phyloP scores from a whole-genome alignment of 1,140 invertebrate species.

The Apis florea region DNA sequence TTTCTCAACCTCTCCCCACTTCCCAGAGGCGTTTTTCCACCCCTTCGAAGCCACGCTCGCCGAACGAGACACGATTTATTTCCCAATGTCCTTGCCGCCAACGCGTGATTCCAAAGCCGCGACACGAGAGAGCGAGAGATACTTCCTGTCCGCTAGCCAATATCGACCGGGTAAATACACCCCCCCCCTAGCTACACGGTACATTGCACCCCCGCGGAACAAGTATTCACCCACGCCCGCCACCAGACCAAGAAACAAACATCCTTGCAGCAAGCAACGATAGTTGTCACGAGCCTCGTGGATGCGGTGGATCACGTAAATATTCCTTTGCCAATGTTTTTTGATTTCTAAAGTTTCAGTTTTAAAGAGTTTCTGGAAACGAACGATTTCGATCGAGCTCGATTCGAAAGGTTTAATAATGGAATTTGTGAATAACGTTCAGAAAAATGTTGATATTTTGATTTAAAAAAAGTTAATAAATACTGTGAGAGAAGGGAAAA shows the following conservation, averaged over 20 bases:
- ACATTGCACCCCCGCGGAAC: conserved; percentile 38
- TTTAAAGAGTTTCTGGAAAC: too few relatives aligned
- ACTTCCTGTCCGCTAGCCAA: conserved; percentile 20
- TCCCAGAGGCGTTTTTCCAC: neutral
- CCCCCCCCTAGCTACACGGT: conserved; percentile 17
- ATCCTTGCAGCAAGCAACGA: neutral
- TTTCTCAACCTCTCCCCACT: neutral
- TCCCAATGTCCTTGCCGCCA: neutral
- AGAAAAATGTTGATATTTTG: too few relatives aligned
- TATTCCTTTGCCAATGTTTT: conserved; percentile 22
- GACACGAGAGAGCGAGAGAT: conserved; percentile 29
- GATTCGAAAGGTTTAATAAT: too few relatives aligned
- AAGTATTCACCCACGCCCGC: conserved; percentile 35
- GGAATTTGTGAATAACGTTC: too few relatives aligned
- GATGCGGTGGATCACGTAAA: conserved; percentile 35
- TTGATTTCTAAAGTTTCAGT: too few relatives aligned
- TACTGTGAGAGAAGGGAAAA: too few relatives aligned
- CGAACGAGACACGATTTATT: conserved; percentile 19
- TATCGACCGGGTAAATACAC: conserved; percentile 63
- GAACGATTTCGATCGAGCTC: neutral
- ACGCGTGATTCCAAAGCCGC: conserved; percentile 47
- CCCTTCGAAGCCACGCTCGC: neutral
- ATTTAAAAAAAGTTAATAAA: too few relatives aligned
- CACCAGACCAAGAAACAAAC: conserved; percentile 56
- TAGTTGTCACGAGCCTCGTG: conserved; percentile 2